Evolutionary conservation across 1,140 invertebrate genomes (phyloP).

Genomic region (Drosophila murphyi): DNA sequence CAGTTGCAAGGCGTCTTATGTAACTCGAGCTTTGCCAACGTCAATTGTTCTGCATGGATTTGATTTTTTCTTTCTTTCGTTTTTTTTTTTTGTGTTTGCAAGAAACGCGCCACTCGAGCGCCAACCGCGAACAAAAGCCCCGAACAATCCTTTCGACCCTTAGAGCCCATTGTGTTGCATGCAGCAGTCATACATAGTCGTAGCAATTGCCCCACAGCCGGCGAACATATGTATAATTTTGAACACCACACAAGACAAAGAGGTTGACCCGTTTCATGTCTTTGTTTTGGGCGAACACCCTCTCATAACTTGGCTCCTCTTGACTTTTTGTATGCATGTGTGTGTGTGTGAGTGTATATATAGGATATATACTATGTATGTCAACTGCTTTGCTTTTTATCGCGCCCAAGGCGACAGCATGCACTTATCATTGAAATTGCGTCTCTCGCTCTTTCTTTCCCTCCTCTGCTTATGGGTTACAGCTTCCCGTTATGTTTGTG

Average conservation of each 20-base stretch:
- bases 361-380: conserved; percentile 55
- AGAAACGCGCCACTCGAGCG: conserved; percentile 53
- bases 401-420: conserved; percentile 69
- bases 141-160: conserved; percentile 35
- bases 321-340: conserved; percentile 51
- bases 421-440: conserved; percentile 59
- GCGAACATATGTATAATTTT: conserved; percentile 28
- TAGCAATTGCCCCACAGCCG: conserved; percentile 67
- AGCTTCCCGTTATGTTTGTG: conserved; percentile 22
- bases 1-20: conserved; percentile 58
- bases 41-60: conserved; percentile 51
- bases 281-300: conserved; percentile 57
- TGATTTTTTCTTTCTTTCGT: conserved; percentile 12
- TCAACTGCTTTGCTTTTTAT: conserved; percentile 61
- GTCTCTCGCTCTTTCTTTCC: conserved; percentile 3
- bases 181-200: conserved; percentile 3
- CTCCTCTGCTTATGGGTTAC: conserved; percentile 1
- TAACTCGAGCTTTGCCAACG: conserved; percentile 70
- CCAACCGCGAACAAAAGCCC: conserved; percentile 58
- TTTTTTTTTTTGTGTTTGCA: conserved; percentile 40
- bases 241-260: conserved; percentile 21
- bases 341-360: conserved; percentile 11
- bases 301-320: conserved; percentile 67
- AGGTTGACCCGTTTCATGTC: conserved; percentile 27
- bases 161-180: conserved; percentile 36